Base-by-base conservation (phyloP, 2,113 vertebrate genomes). In the Dipodomys stephensi region DNA sequence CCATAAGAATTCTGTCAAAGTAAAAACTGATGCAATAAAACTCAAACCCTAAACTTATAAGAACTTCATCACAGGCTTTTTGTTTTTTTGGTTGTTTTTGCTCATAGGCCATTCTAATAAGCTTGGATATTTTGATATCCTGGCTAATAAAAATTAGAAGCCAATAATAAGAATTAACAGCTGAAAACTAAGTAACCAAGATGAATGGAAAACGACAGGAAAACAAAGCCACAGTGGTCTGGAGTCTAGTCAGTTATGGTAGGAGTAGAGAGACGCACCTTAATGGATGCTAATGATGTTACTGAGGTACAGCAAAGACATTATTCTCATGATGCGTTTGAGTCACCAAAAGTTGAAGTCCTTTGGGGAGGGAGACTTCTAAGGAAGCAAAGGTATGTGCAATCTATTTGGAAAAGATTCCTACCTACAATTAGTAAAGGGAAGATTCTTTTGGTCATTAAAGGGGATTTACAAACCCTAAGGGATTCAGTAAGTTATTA, bases 101-200 rank as follows among this genome's bases (percentile, higher is more conserved):
- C 68, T 88, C 76, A 79, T 9, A 69, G 2, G 16, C 3, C 64
- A 44, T 49, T 46, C 73, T 80, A 87, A 68, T 46, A 78, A 91
- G 22, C 60, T 30, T 91, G 35, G 46, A 46, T 76, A 77, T 53
- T 72, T 71, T 84, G 72, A 77, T 28, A 78, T 60, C 83, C 65
- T 28, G 72, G 78, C 65, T 32, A 73, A 95, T 57, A 16, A 84
- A 71, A 49, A 20, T 84, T 87, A 91, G 39, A 94, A 90, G 68
- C 46, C 25, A 94, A 91, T 25, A 94, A n/a, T 20, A 30, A 72
- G 39, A 79, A 92, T 30, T 27, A 90, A 67, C 18, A 78, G 67
- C n/a, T 89, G 25, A 91, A 87, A 94, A 88, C 12, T 71, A 85
- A 91, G 77, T 83, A 79, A 91, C 25, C 28, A 25, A 92, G 82